Evolutionary conservation across 2,797 vertebrate genomes (phyloP).

Genomic region (Malurus leucopterus): DNA sequence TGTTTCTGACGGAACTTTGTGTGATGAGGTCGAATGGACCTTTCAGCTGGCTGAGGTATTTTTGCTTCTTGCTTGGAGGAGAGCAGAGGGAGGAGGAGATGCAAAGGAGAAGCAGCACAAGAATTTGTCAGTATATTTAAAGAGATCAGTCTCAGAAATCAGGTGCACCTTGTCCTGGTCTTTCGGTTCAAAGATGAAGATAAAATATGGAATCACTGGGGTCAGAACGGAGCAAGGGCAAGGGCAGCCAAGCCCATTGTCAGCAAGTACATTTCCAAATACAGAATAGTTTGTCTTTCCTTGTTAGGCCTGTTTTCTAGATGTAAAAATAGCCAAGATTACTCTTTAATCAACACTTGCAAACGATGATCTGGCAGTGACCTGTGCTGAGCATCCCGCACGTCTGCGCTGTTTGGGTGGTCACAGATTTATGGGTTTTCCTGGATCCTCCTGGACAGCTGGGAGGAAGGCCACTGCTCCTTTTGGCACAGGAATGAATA

Average conservation of each 20-base stretch:
- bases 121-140: not conserved
- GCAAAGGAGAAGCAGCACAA: not conserved
- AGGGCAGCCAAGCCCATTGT: conserved; percentile 7
- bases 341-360: not conserved
- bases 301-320: conserved; percentile 34
- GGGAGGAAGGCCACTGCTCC: not conserved
- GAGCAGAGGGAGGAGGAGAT: not conserved
- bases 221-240: not conserved
- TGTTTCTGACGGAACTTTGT: not conserved
- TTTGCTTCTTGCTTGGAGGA: not conserved
- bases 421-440: not conserved
- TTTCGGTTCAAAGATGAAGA: not conserved
- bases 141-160: not conserved
- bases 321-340: conserved; percentile 23
- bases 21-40: not conserved
- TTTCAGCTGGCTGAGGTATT: not conserved
- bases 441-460: not conserved
- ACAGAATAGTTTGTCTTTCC: conserved; percentile 19
- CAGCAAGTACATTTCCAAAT: conserved; percentile 1
- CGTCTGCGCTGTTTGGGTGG: not conserved
- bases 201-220: not conserved
- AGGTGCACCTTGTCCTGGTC: not conserved
- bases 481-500: not conserved
- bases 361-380: not conserved
- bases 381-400: not conserved